Base-by-base conservation (phyloP, 2,113 vertebrate species). In the Anguilla japonica region DNA sequence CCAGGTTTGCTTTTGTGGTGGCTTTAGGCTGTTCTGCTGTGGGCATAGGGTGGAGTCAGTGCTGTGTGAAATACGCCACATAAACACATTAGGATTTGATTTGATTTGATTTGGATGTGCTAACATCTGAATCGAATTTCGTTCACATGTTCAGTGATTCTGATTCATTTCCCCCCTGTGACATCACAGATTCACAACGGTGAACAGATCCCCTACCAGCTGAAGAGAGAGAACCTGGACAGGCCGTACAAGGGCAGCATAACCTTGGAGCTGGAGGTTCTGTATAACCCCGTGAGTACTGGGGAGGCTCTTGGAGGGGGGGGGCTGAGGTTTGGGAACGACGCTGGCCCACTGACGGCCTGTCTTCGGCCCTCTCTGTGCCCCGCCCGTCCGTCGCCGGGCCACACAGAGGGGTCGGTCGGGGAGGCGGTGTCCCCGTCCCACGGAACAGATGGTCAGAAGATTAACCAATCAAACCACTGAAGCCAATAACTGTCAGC, bases 181-280 rank as follows among this genome's bases (percentile, higher is more conserved):
- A 81, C 56, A 56, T 56, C 56, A 84, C 83, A 99, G 98, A 95
- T 99, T 91, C 95, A 94, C 92, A 97, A 97, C 0, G 97, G 97
- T 67, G 96, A 98, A 89, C 92, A 94, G 92, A 94, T 94, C 60
- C 96, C 95, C 91, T 95, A 96, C 13, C 85, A 91, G 0, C 85
- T 99, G 91, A 99, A 99, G 94, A 99, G 98, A 93, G 97, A 98
- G 93, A 94, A 98, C 90, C 94, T 99, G 93, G 96, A 94, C 79
- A 90, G 90, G 88, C 89, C 91, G 56, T 95, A 95, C 80, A 99
- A 99, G 95, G 98, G 98, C 93, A 95, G 93, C 41, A 95, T 99
- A 93, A 97, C 97, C 81, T 92, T 99, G 92, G 97, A 97, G 87
- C 90, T 99, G 92, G 97, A 97, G 7, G 92, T 99, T 75, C 94